Evolutionary conservation across 2,888 invertebrate species (phyloP), one percentile per base, ranked within the genome.

Genomic region (Tetranychus truncatus): DNA sequence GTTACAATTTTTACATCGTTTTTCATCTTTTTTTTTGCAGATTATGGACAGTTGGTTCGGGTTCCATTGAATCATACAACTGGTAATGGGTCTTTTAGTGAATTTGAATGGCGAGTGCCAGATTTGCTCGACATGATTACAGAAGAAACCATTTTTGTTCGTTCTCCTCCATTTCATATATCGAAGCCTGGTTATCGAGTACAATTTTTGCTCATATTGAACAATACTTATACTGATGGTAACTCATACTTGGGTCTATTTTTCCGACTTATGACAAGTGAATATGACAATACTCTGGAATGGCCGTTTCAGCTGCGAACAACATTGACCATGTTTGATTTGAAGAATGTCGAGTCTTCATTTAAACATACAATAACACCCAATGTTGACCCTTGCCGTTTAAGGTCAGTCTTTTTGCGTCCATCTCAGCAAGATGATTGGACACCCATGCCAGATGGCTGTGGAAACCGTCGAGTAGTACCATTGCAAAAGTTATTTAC

Each of bases 391-490:
- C 73, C 76, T 11, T 79, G 79, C 73, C 77, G 78, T 8, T 46
- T 77, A 21, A 73, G 77, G 21, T 78, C 78, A 24, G 78, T 77
- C 71, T 78, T 78, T 46, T 74, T 78, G 18, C 75, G 78, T 1
- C 79, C 78, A 6, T 74, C 46, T 20, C n/a, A 74, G 3, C 74
- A 77, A 18, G 73, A 73, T 5, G 75, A 75, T 21, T 74, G 72
- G 21, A 73, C 71, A 1, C 65, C 73, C 6, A 65, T 46, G 15
- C 71, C 76, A 18, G 78, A 78, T 24, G 79, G 79, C 0, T 79
- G 79, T 44, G 79, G 79, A 0, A 74, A 73, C 71, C 18, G 74
- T 2, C 45, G 76, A 8, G 75, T 75, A n/a, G 73, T 76, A 1
- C 55, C 76, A 55, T 66, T 76, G 7, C 24, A n/a, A 18, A n/a